Evolutionary conservation across 2,888 invertebrate species (phyloP).

Genomic region (Cartodere bifasciata): DNA sequence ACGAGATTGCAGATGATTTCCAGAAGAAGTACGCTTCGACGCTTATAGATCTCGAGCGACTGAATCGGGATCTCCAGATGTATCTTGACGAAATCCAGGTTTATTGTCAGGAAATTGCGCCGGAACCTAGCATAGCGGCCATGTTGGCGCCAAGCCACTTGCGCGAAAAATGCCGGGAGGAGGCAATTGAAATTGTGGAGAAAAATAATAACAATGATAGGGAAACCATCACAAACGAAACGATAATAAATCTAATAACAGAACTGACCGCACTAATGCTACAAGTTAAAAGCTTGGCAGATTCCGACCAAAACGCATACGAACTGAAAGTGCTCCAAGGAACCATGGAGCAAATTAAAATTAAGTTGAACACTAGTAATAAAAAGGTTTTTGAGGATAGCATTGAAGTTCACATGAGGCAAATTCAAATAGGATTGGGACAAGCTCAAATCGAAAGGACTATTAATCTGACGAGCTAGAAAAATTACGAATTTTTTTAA

Average conservation of each 20-base stretch:
- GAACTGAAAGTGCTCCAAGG: conserved; percentile 84
- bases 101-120: conserved; percentile 74
- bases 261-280: conserved; percentile 82
- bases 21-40: conserved; percentile 80
- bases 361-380: conserved; percentile 62
- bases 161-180: conserved; percentile 74
- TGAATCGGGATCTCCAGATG: conserved; percentile 79
- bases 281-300: conserved; percentile 68
- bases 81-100: conserved; percentile 76
- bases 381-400: conserved; percentile 70
- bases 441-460: conserved; percentile 18
- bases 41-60: conserved; percentile 79
- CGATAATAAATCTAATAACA: conserved; percentile 66
- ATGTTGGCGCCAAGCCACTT: conserved; percentile 83
- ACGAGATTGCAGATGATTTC: conserved; percentile 73
- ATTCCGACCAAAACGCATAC: conserved; percentile 77
- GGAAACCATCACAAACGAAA: conserved; percentile 40
- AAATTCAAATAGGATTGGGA: conserved; percentile 64
- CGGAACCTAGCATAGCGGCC: conserved; percentile 73
- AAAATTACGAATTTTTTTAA: too few species aligned
- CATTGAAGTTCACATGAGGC: conserved; percentile 85
- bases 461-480: neutral
- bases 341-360: conserved; percentile 80
- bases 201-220: conserved; percentile 49
- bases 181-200: conserved; percentile 69